phyloP scores from a whole-genome alignment of 2,888 invertebrate genomes.

The Serrognathus titanus region DNA sequence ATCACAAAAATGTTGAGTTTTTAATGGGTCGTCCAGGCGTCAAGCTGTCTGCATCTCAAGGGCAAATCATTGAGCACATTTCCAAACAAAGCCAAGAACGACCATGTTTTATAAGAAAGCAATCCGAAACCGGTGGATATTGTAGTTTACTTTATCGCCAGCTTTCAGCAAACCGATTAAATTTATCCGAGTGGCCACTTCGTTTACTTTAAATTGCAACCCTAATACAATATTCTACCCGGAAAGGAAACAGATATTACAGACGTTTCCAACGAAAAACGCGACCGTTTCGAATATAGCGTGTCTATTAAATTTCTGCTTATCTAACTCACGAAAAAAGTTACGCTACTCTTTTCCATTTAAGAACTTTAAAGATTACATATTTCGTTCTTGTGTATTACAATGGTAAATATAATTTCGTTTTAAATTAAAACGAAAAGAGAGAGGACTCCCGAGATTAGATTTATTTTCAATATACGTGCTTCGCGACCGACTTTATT shows the following conservation, averaged over 20 bases:
- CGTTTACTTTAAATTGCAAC: constrained; percentile 23
- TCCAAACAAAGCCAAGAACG: constrained; percentile 6
- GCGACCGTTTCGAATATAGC: neutral
- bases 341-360: neutral
- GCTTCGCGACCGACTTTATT: constrained; percentile 13
- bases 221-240: constrained; percentile 22
- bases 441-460: constrained; percentile 12
- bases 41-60: constrained; percentile 29
- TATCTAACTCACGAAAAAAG: neutral
- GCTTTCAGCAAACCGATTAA: constrained; percentile 22
- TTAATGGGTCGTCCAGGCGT: constrained; percentile 24
- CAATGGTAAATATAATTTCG: constrained; percentile 10
- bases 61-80: constrained; percentile 14
- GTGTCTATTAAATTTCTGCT: neutral
- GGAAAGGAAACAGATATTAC: constrained; percentile 20
- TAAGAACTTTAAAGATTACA: neutral
- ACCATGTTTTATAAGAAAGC: constrained; percentile 1
- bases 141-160: constrained; percentile 21
- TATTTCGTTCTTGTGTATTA: neutral
- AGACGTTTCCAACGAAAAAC: constrained; percentile 14
- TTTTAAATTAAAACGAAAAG: constrained; percentile 14
- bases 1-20: constrained; percentile 18
- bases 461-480: constrained; percentile 19
- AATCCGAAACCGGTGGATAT: constrained; percentile 5
- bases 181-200: constrained; percentile 22